Evolutionary conservation across 1,140 invertebrate species (phyloP).

Genomic region (Hetaerina americana): DNA sequence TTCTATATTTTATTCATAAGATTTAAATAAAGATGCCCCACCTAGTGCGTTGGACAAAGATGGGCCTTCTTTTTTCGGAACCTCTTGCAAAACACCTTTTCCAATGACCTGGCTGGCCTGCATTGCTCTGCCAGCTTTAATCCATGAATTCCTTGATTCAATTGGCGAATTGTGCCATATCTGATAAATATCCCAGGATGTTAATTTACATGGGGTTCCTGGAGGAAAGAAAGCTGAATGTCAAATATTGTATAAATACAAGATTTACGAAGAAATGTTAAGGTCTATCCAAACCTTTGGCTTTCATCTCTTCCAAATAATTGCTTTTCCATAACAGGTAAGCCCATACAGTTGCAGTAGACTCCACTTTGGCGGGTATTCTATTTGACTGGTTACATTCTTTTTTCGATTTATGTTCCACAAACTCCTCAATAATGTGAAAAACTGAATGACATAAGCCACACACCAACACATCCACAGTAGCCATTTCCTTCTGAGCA

Average conservation of each 20-base stretch:
- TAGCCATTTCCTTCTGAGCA: slow-evolving; percentile 57
- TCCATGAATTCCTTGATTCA: slow-evolving; percentile 54
- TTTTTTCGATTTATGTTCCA: slow-evolving; percentile 45
- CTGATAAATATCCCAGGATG: slow-evolving; percentile 63
- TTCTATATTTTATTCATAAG: no score
- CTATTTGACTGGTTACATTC: slow-evolving; percentile 28
- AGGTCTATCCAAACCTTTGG: not conserved
- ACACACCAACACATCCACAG: slow-evolving; percentile 63
- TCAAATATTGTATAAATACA: not conserved
- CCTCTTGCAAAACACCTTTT: not conserved
- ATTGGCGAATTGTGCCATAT: slow-evolving; percentile 66
- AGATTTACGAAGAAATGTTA: not conserved
- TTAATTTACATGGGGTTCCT: not conserved
- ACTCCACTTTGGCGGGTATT: slow-evolving; percentile 39
- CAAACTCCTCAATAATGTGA: slow-evolving; percentile 64
- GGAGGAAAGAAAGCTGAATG: not conserved
- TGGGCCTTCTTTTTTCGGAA: not conserved
- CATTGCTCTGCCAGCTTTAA: slow-evolving; percentile 58
- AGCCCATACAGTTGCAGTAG: slow-evolving; percentile 68
- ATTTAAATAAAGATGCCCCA: no score
- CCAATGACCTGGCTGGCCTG: slow-evolving; percentile 31
- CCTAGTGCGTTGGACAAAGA: no score
- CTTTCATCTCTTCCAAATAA: not conserved
- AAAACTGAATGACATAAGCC: slow-evolving; percentile 63
- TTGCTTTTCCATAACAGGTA: slow-evolving; percentile 64